Evolutionary conservation across 2,797 vertebrate genomes (phyloP).

Genomic region (Echiichthys vipera): DNA sequence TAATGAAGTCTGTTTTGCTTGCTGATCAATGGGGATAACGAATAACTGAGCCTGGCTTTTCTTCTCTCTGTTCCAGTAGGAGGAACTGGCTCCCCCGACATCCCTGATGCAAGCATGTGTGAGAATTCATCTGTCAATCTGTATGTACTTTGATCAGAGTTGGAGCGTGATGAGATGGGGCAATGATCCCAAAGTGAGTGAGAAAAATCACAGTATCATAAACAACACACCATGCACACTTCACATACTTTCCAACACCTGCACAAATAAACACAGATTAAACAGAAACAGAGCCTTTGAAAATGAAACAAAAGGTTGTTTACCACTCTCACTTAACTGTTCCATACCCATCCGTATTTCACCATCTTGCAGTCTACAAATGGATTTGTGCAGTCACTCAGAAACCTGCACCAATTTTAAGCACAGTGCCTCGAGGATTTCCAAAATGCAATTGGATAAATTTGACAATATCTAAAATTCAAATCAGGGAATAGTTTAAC

Average conservation of each 20-base stretch:
- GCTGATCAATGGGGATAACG: conserved; percentile 63
- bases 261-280: not conserved
- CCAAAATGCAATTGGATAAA: conserved; percentile 26
- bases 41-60: conserved; percentile 35
- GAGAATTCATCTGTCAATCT: conserved; percentile 57
- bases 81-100: conserved; percentile 16
- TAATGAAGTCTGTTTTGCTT: conserved; percentile 56
- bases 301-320: conserved; percentile 4
- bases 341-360: not conserved
- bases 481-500: conserved; percentile 10
- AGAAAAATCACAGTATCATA: conserved; percentile 11
- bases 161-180: not conserved
- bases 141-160: conserved; percentile 51
- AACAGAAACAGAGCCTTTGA: not conserved
- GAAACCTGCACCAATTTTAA: not conserved
- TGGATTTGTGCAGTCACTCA: conserved; percentile 24
- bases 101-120: conserved; percentile 42
- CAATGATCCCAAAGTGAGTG: conserved; percentile 6
- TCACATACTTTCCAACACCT: not conserved
- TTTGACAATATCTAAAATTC: conserved; percentile 26
- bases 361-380: conserved; percentile 6
- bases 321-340: not conserved
- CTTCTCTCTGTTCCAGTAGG: conserved; percentile 34
- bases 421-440: conserved; percentile 5
- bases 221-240: not conserved